Evolutionary conservation across 2,113 vertebrate genomes (phyloP).

Genomic region (Sturnira hondurensis): DNA sequence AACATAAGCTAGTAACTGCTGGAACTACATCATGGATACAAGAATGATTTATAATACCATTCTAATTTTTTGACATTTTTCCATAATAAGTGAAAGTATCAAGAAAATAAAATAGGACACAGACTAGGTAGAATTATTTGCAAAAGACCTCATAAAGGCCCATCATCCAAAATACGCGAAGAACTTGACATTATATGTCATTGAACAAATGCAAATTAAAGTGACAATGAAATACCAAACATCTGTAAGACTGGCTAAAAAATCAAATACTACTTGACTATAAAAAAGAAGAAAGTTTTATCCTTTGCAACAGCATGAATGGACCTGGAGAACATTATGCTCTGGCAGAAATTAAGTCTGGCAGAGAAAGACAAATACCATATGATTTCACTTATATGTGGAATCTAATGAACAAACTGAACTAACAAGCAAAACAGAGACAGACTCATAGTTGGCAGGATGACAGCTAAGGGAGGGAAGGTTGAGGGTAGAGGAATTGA

Average conservation of each 20-base stretch:
- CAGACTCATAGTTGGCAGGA: too few species aligned
- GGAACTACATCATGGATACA: not conserved
- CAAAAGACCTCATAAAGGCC: not conserved
- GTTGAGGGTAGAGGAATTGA: too few species aligned
- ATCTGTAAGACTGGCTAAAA: not conserved
- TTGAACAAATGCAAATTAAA: not conserved
- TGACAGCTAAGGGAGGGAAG: too few species aligned
- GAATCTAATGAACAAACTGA: too few species aligned
- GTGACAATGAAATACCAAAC: not conserved
- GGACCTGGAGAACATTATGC: too few species aligned
- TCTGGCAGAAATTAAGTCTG: too few species aligned
- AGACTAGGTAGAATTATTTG: not conserved
- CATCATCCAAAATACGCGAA: not conserved
- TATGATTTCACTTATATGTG: too few species aligned
- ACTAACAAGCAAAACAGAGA: too few species aligned
- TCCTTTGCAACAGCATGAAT: too few species aligned
- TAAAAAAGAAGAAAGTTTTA: too few species aligned
- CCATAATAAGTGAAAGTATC: not conserved
- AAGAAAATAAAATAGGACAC: not conserved
- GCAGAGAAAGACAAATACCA: too few species aligned
- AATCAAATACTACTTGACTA: not conserved
- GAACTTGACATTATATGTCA: not conserved
- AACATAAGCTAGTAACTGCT: not conserved
- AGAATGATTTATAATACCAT: not conserved
- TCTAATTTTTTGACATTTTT: not conserved